Percentiles rank a stretch among this genome's conserved stretches.
Evolutionary conservation across 2,888 invertebrate species (phyloP).

Genomic region (Eueremaeus valkanovi): DNA sequence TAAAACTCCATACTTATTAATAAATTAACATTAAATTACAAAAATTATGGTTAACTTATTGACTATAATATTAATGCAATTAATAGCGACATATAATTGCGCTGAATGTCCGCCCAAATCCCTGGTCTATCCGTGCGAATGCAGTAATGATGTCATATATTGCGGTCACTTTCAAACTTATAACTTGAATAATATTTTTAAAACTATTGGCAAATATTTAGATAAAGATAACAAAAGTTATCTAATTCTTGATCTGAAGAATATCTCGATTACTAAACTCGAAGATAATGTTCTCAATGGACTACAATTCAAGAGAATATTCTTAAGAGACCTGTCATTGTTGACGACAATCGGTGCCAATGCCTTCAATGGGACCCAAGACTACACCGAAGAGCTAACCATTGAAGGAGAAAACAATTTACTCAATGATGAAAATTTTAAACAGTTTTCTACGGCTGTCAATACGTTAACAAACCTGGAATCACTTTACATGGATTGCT

Average conservation of each 20-base stretch:
- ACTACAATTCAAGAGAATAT: conserved; percentile 18
- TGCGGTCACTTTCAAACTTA: neutral
- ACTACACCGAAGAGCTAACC: conserved; percentile 17
- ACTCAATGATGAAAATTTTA: neutral
- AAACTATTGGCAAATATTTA: conserved; percentile 10
- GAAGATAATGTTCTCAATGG: conserved; percentile 20
- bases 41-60: no score
- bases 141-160: conserved; percentile 25
- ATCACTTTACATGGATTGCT: neutral
- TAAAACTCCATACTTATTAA: no score
- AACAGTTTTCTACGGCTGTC: neutral
- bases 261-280: neutral
- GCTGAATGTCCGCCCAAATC: conserved; percentile 1
- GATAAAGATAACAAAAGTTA: conserved; percentile 4
- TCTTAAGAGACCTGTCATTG: neutral
- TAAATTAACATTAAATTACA: no score
- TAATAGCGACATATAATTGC: no score
- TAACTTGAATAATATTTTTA: neutral
- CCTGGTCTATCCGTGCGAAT: conserved; percentile 15
- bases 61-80: no score
- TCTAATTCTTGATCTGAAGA: conserved; percentile 1
- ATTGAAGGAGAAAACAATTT: neutral
- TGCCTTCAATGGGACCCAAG: conserved; percentile 21
- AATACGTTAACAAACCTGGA: neutral
- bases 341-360: neutral